A percentile compares a stretch with the other conserved stretches of the same genome.
Evolutionary conservation across 2,113 vertebrate genomes (phyloP).

Genomic region (Epinephelus moara): DNA sequence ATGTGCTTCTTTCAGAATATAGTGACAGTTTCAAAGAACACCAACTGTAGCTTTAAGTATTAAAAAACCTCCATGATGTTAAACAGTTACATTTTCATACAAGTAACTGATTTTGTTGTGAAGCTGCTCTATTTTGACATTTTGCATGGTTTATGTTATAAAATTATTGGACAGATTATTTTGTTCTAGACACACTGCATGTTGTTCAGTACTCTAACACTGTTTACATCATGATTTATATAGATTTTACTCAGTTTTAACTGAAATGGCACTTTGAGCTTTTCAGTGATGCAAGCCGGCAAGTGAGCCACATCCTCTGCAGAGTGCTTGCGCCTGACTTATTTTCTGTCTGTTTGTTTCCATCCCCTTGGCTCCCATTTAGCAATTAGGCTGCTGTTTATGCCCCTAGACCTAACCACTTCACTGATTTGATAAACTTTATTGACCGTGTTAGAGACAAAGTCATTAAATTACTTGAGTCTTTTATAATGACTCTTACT

Average conservation of each 20-base stretch:
- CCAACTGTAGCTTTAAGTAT: background rate
- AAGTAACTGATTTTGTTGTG: background rate
- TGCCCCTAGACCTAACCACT: constrained; percentile 42
- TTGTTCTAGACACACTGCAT: background rate
- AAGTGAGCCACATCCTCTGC: constrained; percentile 8
- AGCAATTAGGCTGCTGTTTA: constrained; percentile 46
- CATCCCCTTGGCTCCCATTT: constrained; percentile 16
- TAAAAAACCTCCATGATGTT: background rate
- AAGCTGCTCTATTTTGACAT: background rate
- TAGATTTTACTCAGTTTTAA: background rate
- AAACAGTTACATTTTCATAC: background rate
- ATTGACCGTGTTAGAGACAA: constrained; percentile 36
- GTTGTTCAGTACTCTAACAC: background rate
- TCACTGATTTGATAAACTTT: constrained; percentile 51
- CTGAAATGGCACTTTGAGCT: background rate
- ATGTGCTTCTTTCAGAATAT: too few species aligned
- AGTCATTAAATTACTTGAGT: constrained; percentile 47
- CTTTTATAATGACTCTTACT: constrained; percentile 32
- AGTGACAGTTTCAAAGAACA: too few species aligned
- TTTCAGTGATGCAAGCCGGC: background rate
- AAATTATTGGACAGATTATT: background rate
- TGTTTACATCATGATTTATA: background rate
- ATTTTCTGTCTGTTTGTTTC: constrained; percentile 30
- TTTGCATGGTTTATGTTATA: background rate
- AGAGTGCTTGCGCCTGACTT: background rate